Percentiles rank a stretch among this genome's conserved stretches.
Conservation (phyloP, 2,888 invertebrate species). For the Rotaria magnacalcarata region DNA sequence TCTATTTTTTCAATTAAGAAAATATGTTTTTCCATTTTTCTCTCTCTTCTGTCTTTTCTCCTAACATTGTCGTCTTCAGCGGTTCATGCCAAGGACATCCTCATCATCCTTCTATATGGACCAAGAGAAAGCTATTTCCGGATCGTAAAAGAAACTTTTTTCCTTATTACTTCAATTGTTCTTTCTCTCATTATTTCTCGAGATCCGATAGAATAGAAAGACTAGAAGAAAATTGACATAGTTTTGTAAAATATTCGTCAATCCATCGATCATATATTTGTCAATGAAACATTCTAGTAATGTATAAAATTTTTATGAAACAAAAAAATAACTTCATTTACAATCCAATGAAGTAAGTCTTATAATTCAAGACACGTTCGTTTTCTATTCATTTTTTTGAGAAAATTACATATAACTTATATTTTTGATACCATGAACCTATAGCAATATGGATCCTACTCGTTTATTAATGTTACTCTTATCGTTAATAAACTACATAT, state of each 20-base stretch:
- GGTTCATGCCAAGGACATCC: neutral
- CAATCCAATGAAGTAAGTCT: neutral
- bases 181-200: neutral
- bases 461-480: neutral
- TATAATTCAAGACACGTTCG: neutral
- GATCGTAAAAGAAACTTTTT: conserved; percentile 15
- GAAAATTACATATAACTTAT: neutral
- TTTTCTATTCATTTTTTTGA: neutral
- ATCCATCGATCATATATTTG: neutral
- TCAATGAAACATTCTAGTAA: neutral
- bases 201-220: neutral
- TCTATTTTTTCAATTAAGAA: conserved; percentile 13
- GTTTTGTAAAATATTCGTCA: neutral
- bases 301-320: neutral
- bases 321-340: neutral
- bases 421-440: neutral
- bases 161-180: neutral
- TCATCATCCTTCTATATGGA: neutral
- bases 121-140: conserved; percentile 10
- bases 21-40: neutral
- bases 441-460: no score
- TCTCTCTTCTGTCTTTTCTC: neutral
- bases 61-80: neutral
- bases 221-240: neutral
- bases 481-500: neutral